A percentile compares a stretch with the other conserved stretches of the same genome.
Conservation (phyloP, 2,113 vertebrate genomes). For the Boulengeromyrus knoepffleri region DNA sequence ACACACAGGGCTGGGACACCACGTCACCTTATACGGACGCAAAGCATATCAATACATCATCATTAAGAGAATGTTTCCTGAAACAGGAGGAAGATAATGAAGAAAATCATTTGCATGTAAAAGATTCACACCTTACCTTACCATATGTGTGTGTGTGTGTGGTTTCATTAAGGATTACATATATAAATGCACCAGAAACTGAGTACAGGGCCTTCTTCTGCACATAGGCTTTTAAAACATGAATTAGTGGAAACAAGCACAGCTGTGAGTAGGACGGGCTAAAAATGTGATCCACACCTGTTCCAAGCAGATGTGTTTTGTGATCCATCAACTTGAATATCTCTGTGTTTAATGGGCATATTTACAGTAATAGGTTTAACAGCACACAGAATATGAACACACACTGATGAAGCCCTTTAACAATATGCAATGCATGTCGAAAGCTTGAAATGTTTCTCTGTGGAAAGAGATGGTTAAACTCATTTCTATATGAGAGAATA, state of each 20-base stretch:
- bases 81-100: neutral
- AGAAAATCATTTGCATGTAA: neutral
- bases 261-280: conserved; percentile 35
- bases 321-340: conserved; percentile 45
- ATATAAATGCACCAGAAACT: conserved; percentile 5
- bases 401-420: conserved; percentile 27
- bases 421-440: neutral
- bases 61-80: neutral
- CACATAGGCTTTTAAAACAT: conserved; percentile 37
- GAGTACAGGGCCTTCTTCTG: conserved; percentile 37
- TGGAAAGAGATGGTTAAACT: neutral
- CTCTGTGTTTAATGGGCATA: conserved; percentile 41
- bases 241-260: conserved; percentile 37
- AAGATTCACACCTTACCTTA: neutral
- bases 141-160: neutral
- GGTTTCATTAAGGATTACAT: neutral
- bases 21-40: neutral
- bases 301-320: conserved; percentile 45
- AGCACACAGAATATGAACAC: conserved; percentile 35
- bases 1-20: neutral
- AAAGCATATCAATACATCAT: neutral
- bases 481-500: neutral
- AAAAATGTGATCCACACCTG: conserved; percentile 40
- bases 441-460: neutral
- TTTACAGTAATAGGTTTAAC: conserved; percentile 13